These are phyloP conservation scores for Chaetura pelagica DNA, from an alignment of 2,113 vertebrate species.

Conservation along the genomic window DNA sequence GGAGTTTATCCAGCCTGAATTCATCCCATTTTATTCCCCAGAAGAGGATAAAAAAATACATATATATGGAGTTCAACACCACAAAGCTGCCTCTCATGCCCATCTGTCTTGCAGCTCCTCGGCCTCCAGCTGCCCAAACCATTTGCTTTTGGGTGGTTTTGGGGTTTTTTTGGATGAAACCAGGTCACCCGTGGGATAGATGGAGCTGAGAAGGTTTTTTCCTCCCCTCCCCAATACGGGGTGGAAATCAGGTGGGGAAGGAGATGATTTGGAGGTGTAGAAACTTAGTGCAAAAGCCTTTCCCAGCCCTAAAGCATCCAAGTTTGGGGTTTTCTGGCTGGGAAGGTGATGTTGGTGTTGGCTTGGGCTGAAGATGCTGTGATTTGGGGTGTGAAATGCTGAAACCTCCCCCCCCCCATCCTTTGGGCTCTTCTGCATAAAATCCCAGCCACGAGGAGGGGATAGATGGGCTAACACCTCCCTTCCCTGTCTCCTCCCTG, in stretches of 20 bases:
- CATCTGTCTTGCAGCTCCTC: not conserved
- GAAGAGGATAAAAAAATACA: too few relatives aligned
- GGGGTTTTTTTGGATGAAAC: not conserved
- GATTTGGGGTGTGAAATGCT: not conserved
- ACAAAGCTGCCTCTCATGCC: not conserved
- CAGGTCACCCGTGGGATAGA: not conserved
- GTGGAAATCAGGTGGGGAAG: constrained; percentile 31
- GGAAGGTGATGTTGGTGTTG: accelerated
- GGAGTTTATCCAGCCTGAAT: not conserved
- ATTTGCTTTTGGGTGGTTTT: not conserved
- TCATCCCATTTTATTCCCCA: not conserved
- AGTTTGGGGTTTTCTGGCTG: not conserved
- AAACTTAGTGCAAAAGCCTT: not conserved
- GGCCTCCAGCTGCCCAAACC: not conserved
- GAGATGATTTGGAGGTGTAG: not conserved
- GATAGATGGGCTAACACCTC: not conserved
- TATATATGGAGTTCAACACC: not conserved
- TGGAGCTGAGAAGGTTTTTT: constrained; percentile 3
- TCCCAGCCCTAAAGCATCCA: not conserved
- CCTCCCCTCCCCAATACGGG: not conserved
- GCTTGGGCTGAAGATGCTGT: not conserved
- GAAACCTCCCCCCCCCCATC: not conserved
- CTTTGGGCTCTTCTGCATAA: not conserved
- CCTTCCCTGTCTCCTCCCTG: not conserved
- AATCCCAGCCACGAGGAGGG: not conserved